A percentile compares a stretch with the other conserved stretches of the same genome.
Conservation (phyloP, 1,140 invertebrate genomes). For the Polypedilum pembai region DNA sequence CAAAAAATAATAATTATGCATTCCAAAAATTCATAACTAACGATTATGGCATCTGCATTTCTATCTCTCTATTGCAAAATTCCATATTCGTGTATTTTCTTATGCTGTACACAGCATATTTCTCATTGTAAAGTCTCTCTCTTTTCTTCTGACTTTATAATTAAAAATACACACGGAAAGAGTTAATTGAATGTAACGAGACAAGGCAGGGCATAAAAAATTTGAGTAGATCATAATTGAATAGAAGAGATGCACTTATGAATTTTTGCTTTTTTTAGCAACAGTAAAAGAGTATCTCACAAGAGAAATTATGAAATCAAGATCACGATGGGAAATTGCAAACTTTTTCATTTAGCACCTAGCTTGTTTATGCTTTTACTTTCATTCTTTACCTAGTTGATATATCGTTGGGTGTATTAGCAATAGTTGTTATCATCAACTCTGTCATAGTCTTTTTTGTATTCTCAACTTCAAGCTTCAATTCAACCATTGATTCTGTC, state of each 20-base stretch:
- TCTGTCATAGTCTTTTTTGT: constrained; percentile 38
- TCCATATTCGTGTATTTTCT: no score
- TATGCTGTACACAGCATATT: no score
- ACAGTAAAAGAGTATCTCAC: neutral
- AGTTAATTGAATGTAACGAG: constrained; percentile 17
- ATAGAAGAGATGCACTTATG: constrained; percentile 12
- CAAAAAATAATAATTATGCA: no score
- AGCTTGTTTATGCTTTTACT: no score
- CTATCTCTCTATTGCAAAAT: no score
- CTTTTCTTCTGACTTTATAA: neutral
- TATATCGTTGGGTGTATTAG: constrained; percentile 39
- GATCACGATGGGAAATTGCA: neutral
- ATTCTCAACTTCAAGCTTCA: constrained; percentile 37
- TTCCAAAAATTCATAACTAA: no score
- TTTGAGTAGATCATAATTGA: neutral
- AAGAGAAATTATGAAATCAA: neutral
- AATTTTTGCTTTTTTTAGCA: neutral
- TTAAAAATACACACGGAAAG: constrained; percentile 6
- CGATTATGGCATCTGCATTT: no score
- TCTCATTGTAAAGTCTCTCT: no score
- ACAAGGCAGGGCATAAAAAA: neutral
- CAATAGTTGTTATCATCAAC: constrained; percentile 39
- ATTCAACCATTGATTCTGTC: constrained; percentile 38
- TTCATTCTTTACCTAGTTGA: constrained; percentile 35
- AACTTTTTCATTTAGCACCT: neutral